Evolutionary conservation across 1,140 invertebrate species (phyloP), one percentile per base, ranked within the genome.

Genomic region (Sarcophaga peregrina): DNA sequence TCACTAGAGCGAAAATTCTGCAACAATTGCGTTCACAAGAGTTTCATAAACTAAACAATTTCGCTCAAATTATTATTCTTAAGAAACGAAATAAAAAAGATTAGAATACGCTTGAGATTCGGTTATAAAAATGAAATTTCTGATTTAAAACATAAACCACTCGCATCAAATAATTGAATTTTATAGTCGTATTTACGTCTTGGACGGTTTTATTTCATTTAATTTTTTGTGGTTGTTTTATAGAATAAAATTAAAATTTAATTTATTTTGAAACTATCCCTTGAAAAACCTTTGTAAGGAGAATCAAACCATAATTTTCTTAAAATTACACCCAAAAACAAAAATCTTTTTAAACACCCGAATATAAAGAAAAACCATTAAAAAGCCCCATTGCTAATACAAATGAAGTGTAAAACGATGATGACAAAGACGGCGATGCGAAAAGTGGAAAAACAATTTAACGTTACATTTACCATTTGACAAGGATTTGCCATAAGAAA

Each of bases 361-460:
- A 37, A 37, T 25, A 37, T 46, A 58, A 45, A 62, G 45, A 62
- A 54, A 50, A 17, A 45, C 52, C 52, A 62, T 81, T 58, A 62
- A 68, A 81, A 68, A 62, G 62, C 52, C 1, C 25, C 25, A 37
- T 37, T 37, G 45, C 58, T 0, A 25, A 46, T 11, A 68, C 11
- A 81, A 48, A 62, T 81, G 52, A 81, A 81, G 58, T 81, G 58
- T 81, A 17, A 47, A 81, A 47, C 17, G 25, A 58, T 37, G 80
- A 62, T 9, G 15, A 13, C 6, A 81, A 75, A 45, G 6, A 25
- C 20, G 25, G 7, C 10, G 25, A 0, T 6, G 37, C 25, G 25
- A 37, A 37, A 68, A 58, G 52, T 58, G 80, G 52, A 50, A 83
- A 84, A 87, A 88, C 88, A 85, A 88, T 86, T 87, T 86, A 87